These are phyloP conservation scores for Bradypodion pumilum DNA, from an alignment of 2,797 vertebrate species.

Conservation along the genomic window DNA sequence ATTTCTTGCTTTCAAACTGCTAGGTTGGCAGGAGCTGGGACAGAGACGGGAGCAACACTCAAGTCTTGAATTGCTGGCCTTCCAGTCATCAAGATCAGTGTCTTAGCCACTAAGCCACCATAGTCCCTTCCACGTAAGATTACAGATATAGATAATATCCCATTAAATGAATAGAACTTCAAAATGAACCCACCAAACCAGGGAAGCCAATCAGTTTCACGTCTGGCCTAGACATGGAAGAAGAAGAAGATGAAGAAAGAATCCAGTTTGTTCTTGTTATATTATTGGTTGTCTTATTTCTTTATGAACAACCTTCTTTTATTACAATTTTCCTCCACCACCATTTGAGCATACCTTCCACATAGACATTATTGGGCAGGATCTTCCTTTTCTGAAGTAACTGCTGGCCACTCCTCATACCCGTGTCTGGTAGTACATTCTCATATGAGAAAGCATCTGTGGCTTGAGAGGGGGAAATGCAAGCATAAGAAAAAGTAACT, in stretches of 20 bases:
- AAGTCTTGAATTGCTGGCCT: too few species aligned
- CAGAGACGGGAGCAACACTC: too few species aligned
- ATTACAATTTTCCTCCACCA: background rate
- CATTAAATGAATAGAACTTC: too few species aligned
- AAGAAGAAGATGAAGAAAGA: too few species aligned
- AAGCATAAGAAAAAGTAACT: background rate
- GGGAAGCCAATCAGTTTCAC: too few species aligned
- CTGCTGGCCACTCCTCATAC: background rate
- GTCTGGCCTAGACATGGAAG: too few species aligned
- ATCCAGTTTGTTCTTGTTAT: background rate
- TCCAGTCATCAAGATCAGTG: too few species aligned
- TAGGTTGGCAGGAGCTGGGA: too few species aligned
- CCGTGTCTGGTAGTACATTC: background rate
- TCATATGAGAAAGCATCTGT: conserved; percentile 37
- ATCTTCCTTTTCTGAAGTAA: conserved; percentile 26
- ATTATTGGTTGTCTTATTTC: background rate
- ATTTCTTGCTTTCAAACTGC: too few species aligned
- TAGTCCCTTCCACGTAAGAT: background rate
- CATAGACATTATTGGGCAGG: background rate
- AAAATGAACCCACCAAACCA: too few species aligned
- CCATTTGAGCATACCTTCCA: conserved; percentile 2
- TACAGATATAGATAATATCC: background rate
- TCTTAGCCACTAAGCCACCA: too few species aligned
- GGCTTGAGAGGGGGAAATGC: background rate
- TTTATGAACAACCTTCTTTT: background rate